Base-by-base conservation (phyloP, 2,888 invertebrate species). In the Acleris laterana region DNA sequence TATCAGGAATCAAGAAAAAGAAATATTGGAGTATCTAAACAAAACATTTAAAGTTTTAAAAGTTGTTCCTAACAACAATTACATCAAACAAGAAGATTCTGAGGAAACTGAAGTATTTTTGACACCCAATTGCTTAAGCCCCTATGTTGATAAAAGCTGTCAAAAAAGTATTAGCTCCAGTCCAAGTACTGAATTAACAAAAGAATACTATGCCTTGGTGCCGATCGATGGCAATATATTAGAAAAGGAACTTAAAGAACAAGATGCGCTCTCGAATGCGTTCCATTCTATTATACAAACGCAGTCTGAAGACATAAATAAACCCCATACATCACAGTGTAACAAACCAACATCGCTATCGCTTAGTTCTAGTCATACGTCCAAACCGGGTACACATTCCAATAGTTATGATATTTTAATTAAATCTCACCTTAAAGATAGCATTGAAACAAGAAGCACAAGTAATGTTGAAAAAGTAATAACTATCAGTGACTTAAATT, bases 241-340 rank as follows among this genome's bases (percentile, higher is more conserved):
- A 72, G 93, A 93, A 56, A 90, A 88, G 75, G 94, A 94, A 78
- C 83, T 94, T 19, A 88, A 83, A 32, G 94, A 94, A 79, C 94
- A 94, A 78, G 93, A 94, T 77, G 90, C 84, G 52, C 82, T 94
- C 48, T 92, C 93, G 50, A 84, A 85, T 77, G 93, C 93, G 56
- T 93, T 94, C 80, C 85, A 91, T 68, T 89, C 88, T 65, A 93
- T 93, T 68, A 88, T 87, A 74, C 86, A 86, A 76, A 77, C 83
- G 3, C 88, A 87, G 81, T 72, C 77, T 66, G 80, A 78, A 63
- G 77, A 81, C 70, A 68, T 76, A 64, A 78, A 75, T 70, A 81
- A 82, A 76, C 73, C 74, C 61, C 78, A 80, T 68, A 72, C 69
- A 63, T 68, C 75, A 48, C 81, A 79, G 70, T 80, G 77, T 60